These are phyloP conservation scores for Ptilodon capucinus DNA, from an alignment of 2,888 invertebrate genomes.

Conservation along the genomic window DNA sequence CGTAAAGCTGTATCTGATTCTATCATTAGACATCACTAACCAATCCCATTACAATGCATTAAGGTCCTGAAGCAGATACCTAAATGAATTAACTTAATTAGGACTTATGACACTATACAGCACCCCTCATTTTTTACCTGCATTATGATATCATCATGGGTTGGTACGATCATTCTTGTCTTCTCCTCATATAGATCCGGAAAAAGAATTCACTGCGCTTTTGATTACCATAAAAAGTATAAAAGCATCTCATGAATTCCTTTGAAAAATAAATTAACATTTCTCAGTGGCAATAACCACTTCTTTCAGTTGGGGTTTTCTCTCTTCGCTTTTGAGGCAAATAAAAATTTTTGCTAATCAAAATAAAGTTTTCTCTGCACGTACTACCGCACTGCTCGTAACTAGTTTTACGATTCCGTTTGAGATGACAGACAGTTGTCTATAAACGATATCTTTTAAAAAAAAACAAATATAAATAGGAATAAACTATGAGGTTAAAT, in stretches of 20 bases:
- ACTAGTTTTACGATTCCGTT: background rate
- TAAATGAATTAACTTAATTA: no score
- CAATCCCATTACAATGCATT: no score
- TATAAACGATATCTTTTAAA: no score
- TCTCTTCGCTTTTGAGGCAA: constrained; percentile 7
- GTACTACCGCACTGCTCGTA: background rate
- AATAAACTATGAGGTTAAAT: no score
- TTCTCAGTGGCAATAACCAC: constrained; percentile 7
- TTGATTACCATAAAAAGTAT: constrained; percentile 7
- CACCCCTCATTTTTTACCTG: no score
- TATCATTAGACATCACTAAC: no score
- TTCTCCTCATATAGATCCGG: background rate
- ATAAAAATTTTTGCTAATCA: constrained; percentile 8
- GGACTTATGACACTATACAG: no score
- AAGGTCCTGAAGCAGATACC: no score
- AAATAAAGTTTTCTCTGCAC: constrained; percentile 5
- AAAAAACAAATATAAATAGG: no score
- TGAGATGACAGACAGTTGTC: background rate
- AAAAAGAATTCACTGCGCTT: background rate
- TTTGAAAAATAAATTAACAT: constrained; percentile 29
- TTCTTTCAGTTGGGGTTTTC: constrained; percentile 4
- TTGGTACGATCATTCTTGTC: background rate
- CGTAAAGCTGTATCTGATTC: no score
- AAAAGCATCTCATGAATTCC: constrained; percentile 14
- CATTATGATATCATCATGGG: no score